Evolutionary conservation across 2,888 invertebrate genomes (phyloP), one percentile per base, ranked within the genome.

Genomic region (Apamea sordens): DNA sequence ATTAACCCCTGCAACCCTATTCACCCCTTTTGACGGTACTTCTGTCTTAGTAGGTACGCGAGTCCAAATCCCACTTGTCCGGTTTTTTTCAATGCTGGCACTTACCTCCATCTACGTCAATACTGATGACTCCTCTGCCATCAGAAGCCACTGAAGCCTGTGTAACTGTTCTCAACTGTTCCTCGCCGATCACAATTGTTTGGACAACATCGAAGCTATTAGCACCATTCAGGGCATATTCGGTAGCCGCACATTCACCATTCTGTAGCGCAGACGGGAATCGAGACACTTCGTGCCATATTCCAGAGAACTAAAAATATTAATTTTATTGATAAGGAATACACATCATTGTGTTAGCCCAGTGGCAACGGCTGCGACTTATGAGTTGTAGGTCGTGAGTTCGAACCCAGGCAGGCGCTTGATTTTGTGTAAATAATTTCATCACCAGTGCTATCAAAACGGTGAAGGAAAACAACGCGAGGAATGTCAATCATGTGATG

Each of bases 221-320:
- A 28, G 84, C 77, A 24, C 82, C 82, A 41, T 73, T 84, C 0
- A 87, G 15, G 0, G 53, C 63, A 70, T 92, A 92, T 11, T 89
- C 75, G 3, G 87, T 90, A 21, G 91, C 82, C 0, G 91, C 88
- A 77, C 97, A 97, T 78, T 94, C 93, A 0, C 96, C 96, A 3
- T 88, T 87, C 89, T 95, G 95, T 0, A 94, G 77, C 24, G 92
- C 92, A 8, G 95, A 95, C 0, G 97, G 96, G 92, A 93, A 96
- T 4, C 95, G 91, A 1, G 94, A 91, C 2, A 93, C 85, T 89
- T 96, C 96, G 73, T 94, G 91, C 97, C 97, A 97, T 0, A 88
- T 82, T 0, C 95, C 96, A 6, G 89, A n/a, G 74, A 96, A 96
- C 96, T 97, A 89, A 15, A 84, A 87, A 47, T 21, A 53, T 41